Conservation (phyloP, 2,888 invertebrate species). For the Dasypogon diadema region DNA sequence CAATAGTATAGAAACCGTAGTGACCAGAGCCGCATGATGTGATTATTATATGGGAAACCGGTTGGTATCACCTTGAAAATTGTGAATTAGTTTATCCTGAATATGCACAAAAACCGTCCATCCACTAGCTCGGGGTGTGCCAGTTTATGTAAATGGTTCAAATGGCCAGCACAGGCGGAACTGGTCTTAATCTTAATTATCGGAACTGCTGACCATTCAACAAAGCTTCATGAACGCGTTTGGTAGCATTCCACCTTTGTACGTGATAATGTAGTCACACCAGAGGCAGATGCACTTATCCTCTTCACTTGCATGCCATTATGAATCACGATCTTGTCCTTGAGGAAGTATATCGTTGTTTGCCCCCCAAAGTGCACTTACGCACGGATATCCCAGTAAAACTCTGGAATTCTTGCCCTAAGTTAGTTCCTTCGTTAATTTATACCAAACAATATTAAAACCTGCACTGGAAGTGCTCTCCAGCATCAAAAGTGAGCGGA, state of each 20-base stretch:
- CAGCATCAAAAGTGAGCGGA: not conserved
- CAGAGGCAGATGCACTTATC: not conserved
- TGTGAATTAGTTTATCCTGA: constrained; percentile 10
- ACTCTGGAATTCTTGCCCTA: too few species aligned
- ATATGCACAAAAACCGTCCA: not conserved
- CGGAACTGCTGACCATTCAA: not conserved
- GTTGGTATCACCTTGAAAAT: constrained; percentile 6
- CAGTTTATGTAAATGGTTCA: constrained; percentile 3
- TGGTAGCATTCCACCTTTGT: not conserved
- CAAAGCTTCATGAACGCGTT: not conserved
- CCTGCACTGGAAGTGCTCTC: not conserved
- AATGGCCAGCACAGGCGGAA: not conserved
- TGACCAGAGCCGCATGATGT: not conserved
- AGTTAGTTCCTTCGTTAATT: too few species aligned
- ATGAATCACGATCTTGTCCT: not conserved
- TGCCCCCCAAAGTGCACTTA: too few species aligned
- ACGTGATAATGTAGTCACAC: not conserved
- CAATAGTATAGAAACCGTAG: not conserved
- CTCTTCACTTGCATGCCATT: not conserved
- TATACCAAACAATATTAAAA: too few species aligned
- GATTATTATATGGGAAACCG: not conserved
- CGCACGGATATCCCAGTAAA: too few species aligned
- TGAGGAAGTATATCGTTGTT: too few species aligned
- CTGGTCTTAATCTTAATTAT: not conserved
- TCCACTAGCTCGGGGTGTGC: not conserved